Conservation (phyloP, 2,888 invertebrate species). For the Acheta domesticus region DNA sequence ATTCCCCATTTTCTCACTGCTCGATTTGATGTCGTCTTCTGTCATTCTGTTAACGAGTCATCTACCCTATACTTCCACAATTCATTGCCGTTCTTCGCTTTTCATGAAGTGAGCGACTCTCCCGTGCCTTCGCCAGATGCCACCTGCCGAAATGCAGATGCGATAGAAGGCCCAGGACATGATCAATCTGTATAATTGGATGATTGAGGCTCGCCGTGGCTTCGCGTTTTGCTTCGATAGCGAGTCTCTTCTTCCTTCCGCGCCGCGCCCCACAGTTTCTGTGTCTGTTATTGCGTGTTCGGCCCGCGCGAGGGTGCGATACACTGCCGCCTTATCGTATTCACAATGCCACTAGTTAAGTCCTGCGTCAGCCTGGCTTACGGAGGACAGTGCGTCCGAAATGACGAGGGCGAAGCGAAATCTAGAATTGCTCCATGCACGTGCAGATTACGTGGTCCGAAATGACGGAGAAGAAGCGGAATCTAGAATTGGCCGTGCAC, state of each 20-base stretch:
- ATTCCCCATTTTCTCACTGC: not conserved
- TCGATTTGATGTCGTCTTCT: not conserved
- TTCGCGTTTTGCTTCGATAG: not conserved
- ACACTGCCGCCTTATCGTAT: too few relatives aligned
- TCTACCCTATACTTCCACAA: not conserved
- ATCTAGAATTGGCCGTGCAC: too few relatives aligned
- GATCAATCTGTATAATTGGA: constrained; percentile 18
- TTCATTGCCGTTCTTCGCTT: not conserved
- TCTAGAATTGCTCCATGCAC: too few relatives aligned
- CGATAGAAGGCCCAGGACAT: not conserved
- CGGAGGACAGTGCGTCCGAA: too few relatives aligned
- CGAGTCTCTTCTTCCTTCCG: not conserved
- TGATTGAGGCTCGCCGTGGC: not conserved
- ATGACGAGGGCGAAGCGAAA: too few relatives aligned
- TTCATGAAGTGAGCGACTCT: not conserved
- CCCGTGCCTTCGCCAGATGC: not conserved
- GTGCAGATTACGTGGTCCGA: too few relatives aligned
- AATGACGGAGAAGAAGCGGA: too few relatives aligned
- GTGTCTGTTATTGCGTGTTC: not conserved
- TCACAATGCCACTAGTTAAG: too few relatives aligned
- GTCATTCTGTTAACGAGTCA: not conserved
- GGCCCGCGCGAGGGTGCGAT: too few relatives aligned
- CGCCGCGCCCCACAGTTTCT: not conserved
- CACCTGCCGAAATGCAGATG: constrained; percentile 18
- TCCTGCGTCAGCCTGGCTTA: too few relatives aligned